Base-by-base conservation (phyloP, 2,888 invertebrate species). In the Plebejus argus region DNA sequence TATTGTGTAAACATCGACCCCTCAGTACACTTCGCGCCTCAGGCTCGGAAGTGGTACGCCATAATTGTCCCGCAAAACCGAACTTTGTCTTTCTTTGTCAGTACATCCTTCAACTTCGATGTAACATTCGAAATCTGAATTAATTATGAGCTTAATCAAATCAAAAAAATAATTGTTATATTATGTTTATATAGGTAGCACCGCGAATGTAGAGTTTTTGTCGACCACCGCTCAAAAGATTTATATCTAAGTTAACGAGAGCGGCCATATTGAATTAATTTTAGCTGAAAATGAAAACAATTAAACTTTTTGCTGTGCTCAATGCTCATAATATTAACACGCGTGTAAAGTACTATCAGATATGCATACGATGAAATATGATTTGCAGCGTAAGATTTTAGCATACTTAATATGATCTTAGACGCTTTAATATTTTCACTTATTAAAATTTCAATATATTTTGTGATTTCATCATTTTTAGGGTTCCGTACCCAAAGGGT, bases 21-120 rank as follows among this genome's bases (percentile, higher is more conserved):
- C 66, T 33, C 28, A 28, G 33, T 66, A 28, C 66, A 28, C 86
- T 89, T 91, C 88, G 84, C 93, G 88, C 91, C 90, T 91, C 85
- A 80, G 66, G 66, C 84, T 79, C 89, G 92, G 93, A 92, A 90
- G 92, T 80, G 92, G 93, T 90, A 79, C 80, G 78, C 85, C 85
- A 76, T 82, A 83, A 92, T 90, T 89, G 88, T 84, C 81, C 79
- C 78, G 78, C 77, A 78, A 58, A 61, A 58, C 58, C 72, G 28
- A 77, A 71, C 23, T 45, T 72, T 71, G 58, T 77, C 71, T 53
- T 71, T 58, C 71, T 20, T 70, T 66, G 45, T 76, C 53, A 53
- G 56, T 80, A 79, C 80, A 53, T 53, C 53, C 53, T 53, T 15
- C 15, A 18, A 49, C 15, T 18, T 76, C 53, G 28, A 70, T 80